A percentile compares a stretch with the other conserved stretches of the same genome.
phyloP scores from a whole-genome alignment of 1,140 invertebrate genomes.

The Caenorhabditis remanei region DNA sequence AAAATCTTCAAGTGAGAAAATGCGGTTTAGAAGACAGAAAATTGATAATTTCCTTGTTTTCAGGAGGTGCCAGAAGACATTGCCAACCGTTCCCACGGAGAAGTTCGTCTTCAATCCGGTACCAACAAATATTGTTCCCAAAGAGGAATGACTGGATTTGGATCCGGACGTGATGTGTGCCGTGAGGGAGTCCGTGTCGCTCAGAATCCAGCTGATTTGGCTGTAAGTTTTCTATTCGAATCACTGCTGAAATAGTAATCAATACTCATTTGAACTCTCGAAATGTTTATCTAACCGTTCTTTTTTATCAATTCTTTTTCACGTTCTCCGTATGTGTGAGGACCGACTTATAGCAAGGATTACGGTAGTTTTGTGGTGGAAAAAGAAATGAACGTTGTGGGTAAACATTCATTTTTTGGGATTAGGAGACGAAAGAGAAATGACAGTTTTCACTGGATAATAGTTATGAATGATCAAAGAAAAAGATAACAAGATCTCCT shows the following conservation, averaged over 20 bases:
- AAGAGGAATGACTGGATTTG: slow-evolving; percentile 74
- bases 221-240: slow-evolving; percentile 65
- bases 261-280: too few relatives aligned
- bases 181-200: slow-evolving; percentile 75
- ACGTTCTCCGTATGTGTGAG: slow-evolving; percentile 34
- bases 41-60: slow-evolving; percentile 32
- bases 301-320: not conserved
- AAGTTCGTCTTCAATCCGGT: slow-evolving; percentile 78
- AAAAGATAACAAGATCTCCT: too few relatives aligned
- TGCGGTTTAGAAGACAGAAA: not conserved
- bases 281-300: slow-evolving; percentile 4
- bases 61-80: slow-evolving; percentile 77
- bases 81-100: slow-evolving; percentile 72
- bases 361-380: slow-evolving; percentile 8
- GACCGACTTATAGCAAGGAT: not conserved
- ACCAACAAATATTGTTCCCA: slow-evolving; percentile 70
- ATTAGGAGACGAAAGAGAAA: not conserved
- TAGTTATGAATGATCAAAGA: too few relatives aligned
- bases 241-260: too few relatives aligned
- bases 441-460: not conserved
- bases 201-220: slow-evolving; percentile 73
- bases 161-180: slow-evolving; percentile 77
- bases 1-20: slow-evolving; percentile 73
- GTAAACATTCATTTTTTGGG: not conserved
- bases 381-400: not conserved